Evolutionary conservation across 2,113 vertebrate genomes (phyloP), one percentile per base, ranked within the genome.

Genomic region (Caloenas nicobarica): DNA sequence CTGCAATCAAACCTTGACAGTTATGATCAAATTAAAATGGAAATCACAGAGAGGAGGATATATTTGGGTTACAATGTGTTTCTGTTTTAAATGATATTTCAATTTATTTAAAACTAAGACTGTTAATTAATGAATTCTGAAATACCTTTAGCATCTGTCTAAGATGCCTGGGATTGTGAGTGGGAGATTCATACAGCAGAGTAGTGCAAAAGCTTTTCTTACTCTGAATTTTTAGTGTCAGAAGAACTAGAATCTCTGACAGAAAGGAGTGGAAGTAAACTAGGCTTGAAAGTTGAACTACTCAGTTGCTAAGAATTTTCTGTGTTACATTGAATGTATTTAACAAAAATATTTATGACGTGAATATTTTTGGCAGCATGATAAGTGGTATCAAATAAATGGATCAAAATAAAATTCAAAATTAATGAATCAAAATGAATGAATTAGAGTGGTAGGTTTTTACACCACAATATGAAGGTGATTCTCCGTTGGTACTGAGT

Each of bases 111-210:
- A 57, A 72, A 7, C 17, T 42, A 34, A 3, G n/a, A n/a, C 51
- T 50, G 15, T 66, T 91, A 95, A 71, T 92, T 93, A 92, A 81
- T 50, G 36, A 58, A 34, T 81, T 51, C 29, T 82, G 91, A 92
- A 87, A 65, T 70, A 72, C 16, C 44, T 73, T 94, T 44, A 84
- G 7, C 25, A 74, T 42, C n/a, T 64, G 4, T 22, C 4, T 7
- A 33, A 82, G 7, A 16, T 80, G 29, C 17, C 53, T 90, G 15
- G 70, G 50, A 10, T 81, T 93, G 10, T 68, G 46, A 71, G 18
- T 51, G 57, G 50, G 40, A 89, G 26, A 86, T 57, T 48, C 61
- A 61, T n/a, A 38, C 2, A 56, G 29, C 56, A 85, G 28, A 78
- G 12, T 38, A 66, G 10, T 26, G 46, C 21, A 86, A 58, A 71